Conservation (phyloP, 2,113 vertebrate species). For the Daphoenositta chrysoptera region DNA sequence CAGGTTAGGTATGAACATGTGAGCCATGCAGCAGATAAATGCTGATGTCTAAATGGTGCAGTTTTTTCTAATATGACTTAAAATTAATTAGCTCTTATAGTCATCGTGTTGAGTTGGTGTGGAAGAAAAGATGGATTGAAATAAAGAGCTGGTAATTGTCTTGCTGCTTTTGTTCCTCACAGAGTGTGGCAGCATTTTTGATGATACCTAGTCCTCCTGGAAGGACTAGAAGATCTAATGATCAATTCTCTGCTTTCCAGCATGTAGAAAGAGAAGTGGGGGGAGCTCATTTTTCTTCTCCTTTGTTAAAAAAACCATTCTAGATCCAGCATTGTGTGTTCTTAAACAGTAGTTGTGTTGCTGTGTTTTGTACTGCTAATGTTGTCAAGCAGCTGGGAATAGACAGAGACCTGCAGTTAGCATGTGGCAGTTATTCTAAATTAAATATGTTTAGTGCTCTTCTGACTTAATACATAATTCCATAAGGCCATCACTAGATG, state of each 20-base stretch:
- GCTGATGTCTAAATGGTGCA: neutral
- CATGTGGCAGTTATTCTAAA: neutral
- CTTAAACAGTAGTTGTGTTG: neutral
- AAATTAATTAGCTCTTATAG: neutral
- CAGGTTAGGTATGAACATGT: fast-evolving
- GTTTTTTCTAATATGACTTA: neutral
- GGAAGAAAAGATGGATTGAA: neutral
- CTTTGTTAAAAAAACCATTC: neutral
- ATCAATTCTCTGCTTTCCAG: neutral
- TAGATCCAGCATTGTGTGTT: neutral
- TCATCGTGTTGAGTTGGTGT: neutral
- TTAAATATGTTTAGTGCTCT: neutral
- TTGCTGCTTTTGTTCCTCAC: neutral
- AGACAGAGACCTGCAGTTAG: neutral
- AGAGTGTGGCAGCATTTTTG: neutral
- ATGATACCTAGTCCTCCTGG: neutral
- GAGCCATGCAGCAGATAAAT: neutral
- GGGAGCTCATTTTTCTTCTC: neutral
- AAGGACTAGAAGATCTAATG: neutral
- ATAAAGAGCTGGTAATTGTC: neutral
- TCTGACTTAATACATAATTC: neutral
- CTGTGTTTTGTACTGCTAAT: neutral
- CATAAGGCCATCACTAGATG: neutral
- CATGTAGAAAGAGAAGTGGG: neutral
- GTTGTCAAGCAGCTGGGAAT: neutral